Percentiles rank a stretch among this genome's conserved stretches.
Evolutionary conservation across 37 sponge, comb jelly and placozoan species (phyloP).

Genomic region (Theonella swinhoei): DNA sequence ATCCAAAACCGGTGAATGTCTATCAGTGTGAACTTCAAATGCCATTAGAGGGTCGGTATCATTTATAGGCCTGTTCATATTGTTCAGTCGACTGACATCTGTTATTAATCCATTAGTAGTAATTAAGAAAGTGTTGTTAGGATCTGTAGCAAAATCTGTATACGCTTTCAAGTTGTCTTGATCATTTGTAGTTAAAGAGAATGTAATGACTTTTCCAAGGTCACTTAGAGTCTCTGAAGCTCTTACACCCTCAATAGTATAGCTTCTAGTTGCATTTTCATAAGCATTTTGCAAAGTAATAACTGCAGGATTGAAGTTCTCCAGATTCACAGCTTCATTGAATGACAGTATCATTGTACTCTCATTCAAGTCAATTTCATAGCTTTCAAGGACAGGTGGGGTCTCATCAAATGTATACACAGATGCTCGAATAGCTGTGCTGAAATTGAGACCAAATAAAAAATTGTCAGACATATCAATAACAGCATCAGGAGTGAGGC

Average conservation of each 20-base stretch:
- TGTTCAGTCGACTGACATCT: slow-evolving; percentile 28
- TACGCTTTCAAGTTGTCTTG: slow-evolving; percentile 67
- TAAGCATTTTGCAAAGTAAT: slow-evolving; percentile 71
- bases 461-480: slow-evolving; percentile 86
- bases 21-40: slow-evolving; percentile 28
- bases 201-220: slow-evolving; percentile 37
- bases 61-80: slow-evolving; percentile 26
- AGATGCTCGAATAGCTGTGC: slow-evolving; percentile 40
- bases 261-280: slow-evolving; percentile 41
- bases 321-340: slow-evolving; percentile 70
- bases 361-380: slow-evolving; percentile 57
- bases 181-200: slow-evolving; percentile 46
- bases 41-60: slow-evolving; percentile 35
- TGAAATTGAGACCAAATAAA: slow-evolving; percentile 9
- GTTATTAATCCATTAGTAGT: slow-evolving; percentile 40
- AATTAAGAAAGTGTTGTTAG: slow-evolving; percentile 63
- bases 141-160: slow-evolving; percentile 66
- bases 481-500: slow-evolving; percentile 32
- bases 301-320: slow-evolving; percentile 47
- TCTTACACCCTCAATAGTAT: slow-evolving; percentile 52
- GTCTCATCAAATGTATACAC: slow-evolving; percentile 36
- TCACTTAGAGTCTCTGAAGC: slow-evolving; percentile 15
- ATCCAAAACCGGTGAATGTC: slow-evolving; percentile 20
- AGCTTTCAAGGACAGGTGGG: slow-evolving; percentile 59
- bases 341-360: slow-evolving; percentile 72